Evolutionary conservation across 37 sponge, comb jelly and placozoan species (phyloP).

Genomic region (Corticium candelabrum): DNA sequence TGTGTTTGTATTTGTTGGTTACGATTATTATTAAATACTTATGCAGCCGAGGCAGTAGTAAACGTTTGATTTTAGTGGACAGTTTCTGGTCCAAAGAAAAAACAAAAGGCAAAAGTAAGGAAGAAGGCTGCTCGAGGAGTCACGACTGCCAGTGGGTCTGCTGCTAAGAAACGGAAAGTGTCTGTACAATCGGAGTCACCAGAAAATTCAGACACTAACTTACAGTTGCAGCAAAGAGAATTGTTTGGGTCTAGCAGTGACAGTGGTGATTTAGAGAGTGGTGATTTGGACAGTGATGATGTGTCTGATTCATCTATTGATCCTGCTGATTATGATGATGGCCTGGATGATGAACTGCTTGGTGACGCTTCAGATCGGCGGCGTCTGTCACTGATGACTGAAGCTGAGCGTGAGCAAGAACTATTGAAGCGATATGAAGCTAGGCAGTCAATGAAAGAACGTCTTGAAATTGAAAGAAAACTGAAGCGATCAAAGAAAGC

Average conservation of each 20-base stretch:
- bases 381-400: slow-evolving; percentile 71
- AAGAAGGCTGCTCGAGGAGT: not conserved
- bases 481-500: slow-evolving; percentile 44
- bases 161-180: not conserved
- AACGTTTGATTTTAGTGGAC: too few species aligned
- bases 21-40: too few species aligned
- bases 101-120: not conserved
- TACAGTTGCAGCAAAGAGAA: too few species aligned
- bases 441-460: slow-evolving; percentile 56
- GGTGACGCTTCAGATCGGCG: slow-evolving; percentile 81
- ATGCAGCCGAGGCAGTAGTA: too few species aligned
- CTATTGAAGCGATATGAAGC: slow-evolving; percentile 61
- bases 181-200: not conserved
- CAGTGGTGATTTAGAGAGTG: too few species aligned
- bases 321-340: slow-evolving; percentile 41
- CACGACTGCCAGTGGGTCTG: not conserved
- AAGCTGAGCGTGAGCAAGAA: slow-evolving; percentile 89
- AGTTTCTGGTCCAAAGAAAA: not conserved
- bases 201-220: too few species aligned
- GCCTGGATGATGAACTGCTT: slow-evolving; percentile 73
- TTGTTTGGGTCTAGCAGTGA: too few species aligned
- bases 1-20: too few species aligned
- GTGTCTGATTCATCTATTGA: not conserved
- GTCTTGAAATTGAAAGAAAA: slow-evolving; percentile 70
- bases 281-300: slow-evolving; percentile 13